Percentiles rank a stretch among this genome's conserved stretches.
These are phyloP conservation scores for Patella vulgata DNA, from an alignment of 1,140 invertebrate species.

Conservation along the genomic window DNA sequence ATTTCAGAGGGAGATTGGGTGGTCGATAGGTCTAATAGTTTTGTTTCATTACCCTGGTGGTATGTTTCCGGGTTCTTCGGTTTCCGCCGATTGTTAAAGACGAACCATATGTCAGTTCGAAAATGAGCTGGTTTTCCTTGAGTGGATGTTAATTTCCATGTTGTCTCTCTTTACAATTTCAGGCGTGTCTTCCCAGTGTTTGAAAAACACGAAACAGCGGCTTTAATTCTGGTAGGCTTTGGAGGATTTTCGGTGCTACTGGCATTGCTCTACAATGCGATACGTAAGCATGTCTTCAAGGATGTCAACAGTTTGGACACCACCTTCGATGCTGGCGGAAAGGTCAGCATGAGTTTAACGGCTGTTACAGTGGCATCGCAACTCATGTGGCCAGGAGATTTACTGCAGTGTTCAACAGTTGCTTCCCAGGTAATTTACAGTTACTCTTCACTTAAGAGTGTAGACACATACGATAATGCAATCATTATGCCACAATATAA, in stretches of 20 bases:
- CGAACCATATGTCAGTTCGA: too few species aligned
- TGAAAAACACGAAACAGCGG: slow-evolving; percentile 50
- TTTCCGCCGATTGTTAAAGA: too few species aligned
- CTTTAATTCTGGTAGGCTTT: slow-evolving; percentile 60
- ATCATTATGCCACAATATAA: too few species aligned
- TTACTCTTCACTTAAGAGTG: too few species aligned
- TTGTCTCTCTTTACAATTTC: too few species aligned
- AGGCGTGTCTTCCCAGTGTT: slow-evolving; percentile 45
- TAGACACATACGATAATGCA: too few species aligned
- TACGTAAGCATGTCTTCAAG: slow-evolving; percentile 59
- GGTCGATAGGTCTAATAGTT: too few species aligned
- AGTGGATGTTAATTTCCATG: too few species aligned
- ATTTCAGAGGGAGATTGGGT: too few species aligned
- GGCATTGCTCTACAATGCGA: slow-evolving; percentile 53
- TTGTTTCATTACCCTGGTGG: too few species aligned
- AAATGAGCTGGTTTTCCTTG: too few species aligned
- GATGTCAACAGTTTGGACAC: slow-evolving; percentile 64
- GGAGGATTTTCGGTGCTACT: slow-evolving; percentile 59
- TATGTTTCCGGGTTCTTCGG: too few species aligned
- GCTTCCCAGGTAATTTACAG: slow-evolving; percentile 51
- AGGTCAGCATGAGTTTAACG: slow-evolving; percentile 56
- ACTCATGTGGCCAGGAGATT: slow-evolving; percentile 59
- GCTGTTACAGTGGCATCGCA: slow-evolving; percentile 60
- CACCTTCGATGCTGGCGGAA: slow-evolving; percentile 66
- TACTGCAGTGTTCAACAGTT: slow-evolving; percentile 59